These are phyloP conservation scores for Drosophila ironensis DNA, from an alignment of 1,140 invertebrate species.

Conservation along the genomic window DNA sequence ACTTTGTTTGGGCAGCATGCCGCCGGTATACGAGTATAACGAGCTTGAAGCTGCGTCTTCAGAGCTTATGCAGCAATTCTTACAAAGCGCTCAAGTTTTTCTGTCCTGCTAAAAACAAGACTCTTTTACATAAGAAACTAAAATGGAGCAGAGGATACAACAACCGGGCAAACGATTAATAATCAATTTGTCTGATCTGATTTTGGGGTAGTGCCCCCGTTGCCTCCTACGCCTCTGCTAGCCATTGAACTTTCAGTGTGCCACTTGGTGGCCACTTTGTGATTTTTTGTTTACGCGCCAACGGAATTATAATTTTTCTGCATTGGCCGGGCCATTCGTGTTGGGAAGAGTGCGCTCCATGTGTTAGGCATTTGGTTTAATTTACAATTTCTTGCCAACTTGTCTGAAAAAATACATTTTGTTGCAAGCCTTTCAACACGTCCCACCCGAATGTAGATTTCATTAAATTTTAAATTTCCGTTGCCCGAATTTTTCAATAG, in stretches of 20 bases:
- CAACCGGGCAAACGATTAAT: too few relatives aligned
- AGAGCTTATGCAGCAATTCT: conserved; percentile 38
- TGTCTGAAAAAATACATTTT: conserved; percentile 53
- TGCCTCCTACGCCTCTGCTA: conserved; percentile 9
- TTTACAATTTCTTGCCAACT: conserved; percentile 50
- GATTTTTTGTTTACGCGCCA: conserved; percentile 23
- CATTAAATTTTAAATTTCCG: conserved; percentile 14
- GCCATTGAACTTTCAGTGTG: conserved; percentile 50
- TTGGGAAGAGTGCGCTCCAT: conserved; percentile 40
- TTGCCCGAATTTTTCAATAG: conserved; percentile 7
- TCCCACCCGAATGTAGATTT: conserved; percentile 3
- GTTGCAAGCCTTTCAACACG: conserved; percentile 57
- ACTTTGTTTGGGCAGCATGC: conserved; percentile 38
- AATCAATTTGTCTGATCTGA: too few relatives aligned
- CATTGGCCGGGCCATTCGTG: conserved; percentile 20
- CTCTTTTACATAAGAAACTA: too few relatives aligned
- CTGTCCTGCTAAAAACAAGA: too few relatives aligned
- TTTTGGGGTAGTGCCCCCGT: not conserved
- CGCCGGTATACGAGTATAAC: too few relatives aligned
- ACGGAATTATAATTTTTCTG: conserved; percentile 42
- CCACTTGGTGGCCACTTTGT: conserved; percentile 62
- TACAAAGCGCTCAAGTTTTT: conserved; percentile 65
- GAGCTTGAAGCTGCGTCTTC: conserved; percentile 46
- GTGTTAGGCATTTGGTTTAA: conserved; percentile 72
- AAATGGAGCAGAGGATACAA: too few relatives aligned